These are phyloP conservation scores for Lampris megalopsis DNA, from an alignment of 2,113 vertebrate species.

Conservation along the genomic window DNA sequence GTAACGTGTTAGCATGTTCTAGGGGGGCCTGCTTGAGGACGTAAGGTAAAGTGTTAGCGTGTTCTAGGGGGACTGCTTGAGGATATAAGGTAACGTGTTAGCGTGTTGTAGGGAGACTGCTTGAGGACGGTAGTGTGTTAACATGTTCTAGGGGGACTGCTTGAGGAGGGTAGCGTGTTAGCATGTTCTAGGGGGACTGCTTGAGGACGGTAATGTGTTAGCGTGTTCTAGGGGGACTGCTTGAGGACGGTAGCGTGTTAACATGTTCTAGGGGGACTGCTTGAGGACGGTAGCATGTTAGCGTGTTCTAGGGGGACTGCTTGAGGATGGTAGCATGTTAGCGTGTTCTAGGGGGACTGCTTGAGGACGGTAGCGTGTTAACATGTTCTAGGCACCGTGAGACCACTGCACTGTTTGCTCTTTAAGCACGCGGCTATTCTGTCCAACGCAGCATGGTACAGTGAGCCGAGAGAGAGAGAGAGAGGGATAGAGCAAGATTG, in stretches of 20 bases:
- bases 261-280: neutral
- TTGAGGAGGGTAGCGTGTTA: neutral
- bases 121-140: neutral
- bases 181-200: neutral
- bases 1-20: too few species aligned
- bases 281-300: neutral
- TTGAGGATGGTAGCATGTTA: neutral
- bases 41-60: too few species aligned
- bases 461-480: constrained; percentile 31
- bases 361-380: neutral
- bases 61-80: neutral
- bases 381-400: neutral
- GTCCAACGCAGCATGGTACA: constrained; percentile 27
- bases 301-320: neutral
- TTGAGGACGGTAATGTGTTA: neutral
- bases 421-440: constrained; percentile 45
- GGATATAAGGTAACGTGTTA: too few species aligned
- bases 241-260: neutral
- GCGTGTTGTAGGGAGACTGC: neutral
- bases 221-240: neutral
- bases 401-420: constrained; percentile 28
- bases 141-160: neutral
- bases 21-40: constrained; percentile 1
- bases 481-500: neutral
- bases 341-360: neutral